Evolutionary conservation across 2,888 invertebrate species (phyloP), one percentile per base, ranked within the genome.

Genomic region (Drosophila macrospina): DNA sequence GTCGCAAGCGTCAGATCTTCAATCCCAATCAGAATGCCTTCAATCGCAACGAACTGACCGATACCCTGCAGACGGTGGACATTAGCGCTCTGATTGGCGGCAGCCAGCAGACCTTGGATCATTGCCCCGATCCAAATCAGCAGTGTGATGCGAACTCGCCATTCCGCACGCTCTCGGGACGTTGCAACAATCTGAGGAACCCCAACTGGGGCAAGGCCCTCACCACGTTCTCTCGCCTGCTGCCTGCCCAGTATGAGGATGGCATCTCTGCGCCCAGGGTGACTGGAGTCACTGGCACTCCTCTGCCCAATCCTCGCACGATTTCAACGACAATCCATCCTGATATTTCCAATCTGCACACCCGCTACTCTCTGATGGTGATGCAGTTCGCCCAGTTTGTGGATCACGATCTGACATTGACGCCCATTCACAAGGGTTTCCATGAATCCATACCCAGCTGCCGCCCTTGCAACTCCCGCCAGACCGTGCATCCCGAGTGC

Each of bases 321-420:
- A 95, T 98, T 36, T 98, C 98, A 0, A 96, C 97, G 0, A 95
- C 95, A 0, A 96, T 98, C 50, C 98, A 98, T 91, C 97, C 97
- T 0, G 98, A 98, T 88, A 97, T 98, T 65, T 97, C 97, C 32
- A 97, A 98, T 90, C 93, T 98, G 16, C 97, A 98, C 89, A 95
- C 95, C 0, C 94, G 97, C 5, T 98, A 98, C 92, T 96, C 97
- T 0, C 93, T 98, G 15, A 97, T 98, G 96, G 94, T 96, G 39
- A 98, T 98, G 98, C 98, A 98, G 93, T 98, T 95, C 87, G 98
- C 98, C 0, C 98, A 98, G 91, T 96, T 99, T 87, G 91, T 98
- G 16, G 98, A 98, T 91, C 98, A 98, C 92, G 98, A 98, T 91
- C 93, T 99, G 52, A 98, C 98, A 0, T 95, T 98, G 94, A 98